phyloP scores from a whole-genome alignment of 1,140 invertebrate species.

The Gonioctena quinquepunctata region DNA sequence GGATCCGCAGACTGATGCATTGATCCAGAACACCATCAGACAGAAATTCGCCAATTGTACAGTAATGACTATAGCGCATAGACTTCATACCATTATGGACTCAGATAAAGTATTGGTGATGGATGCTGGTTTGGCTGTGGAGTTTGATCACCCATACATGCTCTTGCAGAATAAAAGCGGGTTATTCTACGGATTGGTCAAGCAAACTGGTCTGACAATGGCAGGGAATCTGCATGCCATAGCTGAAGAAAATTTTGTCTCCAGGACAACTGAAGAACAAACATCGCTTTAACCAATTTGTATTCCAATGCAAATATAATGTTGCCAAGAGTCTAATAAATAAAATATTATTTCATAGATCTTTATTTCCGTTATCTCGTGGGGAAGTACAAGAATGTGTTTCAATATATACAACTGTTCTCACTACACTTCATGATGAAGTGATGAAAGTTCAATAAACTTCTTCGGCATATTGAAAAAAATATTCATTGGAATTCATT shows the following conservation, averaged over 20 bases:
- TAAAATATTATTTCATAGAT: no score
- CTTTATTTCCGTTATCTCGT: no score
- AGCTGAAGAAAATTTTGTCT: conserved; percentile 55
- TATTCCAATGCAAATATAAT: no score
- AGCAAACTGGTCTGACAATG: conserved; percentile 66
- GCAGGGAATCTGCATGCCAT: conserved; percentile 63
- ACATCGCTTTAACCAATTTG: no score
- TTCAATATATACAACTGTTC: no score
- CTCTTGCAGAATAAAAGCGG: conserved; percentile 59
- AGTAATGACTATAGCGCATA: conserved; percentile 74
- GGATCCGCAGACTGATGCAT: conserved; percentile 65
- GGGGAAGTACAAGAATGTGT: no score
- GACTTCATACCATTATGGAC: conserved; percentile 73
- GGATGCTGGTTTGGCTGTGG: conserved; percentile 60
- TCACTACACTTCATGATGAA: no score
- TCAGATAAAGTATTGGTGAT: conserved; percentile 66
- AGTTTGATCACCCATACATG: conserved; percentile 63
- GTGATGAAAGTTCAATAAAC: no score
- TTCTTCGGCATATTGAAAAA: no score
- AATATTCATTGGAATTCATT: no score
- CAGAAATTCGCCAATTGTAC: conserved; percentile 66
- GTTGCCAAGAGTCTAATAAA: no score
- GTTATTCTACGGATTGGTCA: conserved; percentile 66
- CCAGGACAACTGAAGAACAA: no score
- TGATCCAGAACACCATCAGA: conserved; percentile 67